phyloP scores from a whole-genome alignment of 2,113 vertebrate genomes.

The Cranoglanis bouderius region DNA sequence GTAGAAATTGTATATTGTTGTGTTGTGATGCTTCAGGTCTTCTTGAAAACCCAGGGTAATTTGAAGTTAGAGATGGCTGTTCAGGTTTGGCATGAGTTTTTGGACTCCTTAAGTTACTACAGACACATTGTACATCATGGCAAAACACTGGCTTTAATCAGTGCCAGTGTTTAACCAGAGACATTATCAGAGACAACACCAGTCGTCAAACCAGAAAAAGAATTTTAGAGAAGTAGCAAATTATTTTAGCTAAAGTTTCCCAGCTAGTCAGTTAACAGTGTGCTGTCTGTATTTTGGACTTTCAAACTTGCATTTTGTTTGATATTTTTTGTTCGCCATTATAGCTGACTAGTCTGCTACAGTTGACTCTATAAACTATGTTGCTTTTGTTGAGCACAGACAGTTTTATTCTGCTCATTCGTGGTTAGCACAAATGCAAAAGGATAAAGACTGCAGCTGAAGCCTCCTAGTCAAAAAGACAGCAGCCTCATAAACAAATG shows the following conservation, averaged over 20 bases:
- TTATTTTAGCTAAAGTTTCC: neutral
- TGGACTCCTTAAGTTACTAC: no score
- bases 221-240: neutral
- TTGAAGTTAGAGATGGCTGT: no score
- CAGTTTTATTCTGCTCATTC: neutral
- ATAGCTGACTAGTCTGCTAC: neutral
- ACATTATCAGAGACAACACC: neutral
- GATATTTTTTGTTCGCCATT: neutral
- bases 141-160: neutral
- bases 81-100: no score
- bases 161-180: neutral
- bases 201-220: neutral
- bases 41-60: no score
- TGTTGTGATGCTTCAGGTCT: no score
- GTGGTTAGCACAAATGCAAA: neutral
- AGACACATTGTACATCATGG: no score
- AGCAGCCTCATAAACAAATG: no score
- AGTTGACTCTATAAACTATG: neutral
- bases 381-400: neutral
- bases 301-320: neutral
- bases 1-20: no score
- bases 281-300: neutral
- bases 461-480: no score
- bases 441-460: no score
- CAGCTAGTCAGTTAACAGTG: neutral